phyloP scores from a whole-genome alignment of 2,888 invertebrate species.

The Metellina segmentata region DNA sequence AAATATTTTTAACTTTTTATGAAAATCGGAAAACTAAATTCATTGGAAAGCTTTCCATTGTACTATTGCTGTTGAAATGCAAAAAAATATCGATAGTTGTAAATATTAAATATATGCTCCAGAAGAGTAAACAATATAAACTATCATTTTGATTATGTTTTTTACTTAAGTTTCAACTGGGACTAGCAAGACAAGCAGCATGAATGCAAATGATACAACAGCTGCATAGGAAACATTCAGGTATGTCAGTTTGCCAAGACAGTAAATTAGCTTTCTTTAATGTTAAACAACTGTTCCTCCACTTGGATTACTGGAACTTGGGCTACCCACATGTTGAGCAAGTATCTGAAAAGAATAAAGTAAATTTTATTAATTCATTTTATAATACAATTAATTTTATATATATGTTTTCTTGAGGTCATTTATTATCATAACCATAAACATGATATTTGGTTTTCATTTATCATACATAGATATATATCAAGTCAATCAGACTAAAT shows the following conservation, averaged over 20 bases:
- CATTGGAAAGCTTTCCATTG: not conserved
- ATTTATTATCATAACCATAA: not conserved
- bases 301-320: conserved; percentile 76
- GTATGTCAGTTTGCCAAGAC: conserved; percentile 48
- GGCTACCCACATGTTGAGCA: conserved; percentile 77
- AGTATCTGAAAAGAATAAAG: conserved; percentile 64
- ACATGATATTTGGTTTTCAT: not conserved
- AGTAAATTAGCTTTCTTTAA: conserved; percentile 66
- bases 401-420: not conserved
- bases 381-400: too few relatives aligned
- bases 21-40: too few relatives aligned
- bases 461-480: not conserved
- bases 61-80: conserved; percentile 50
- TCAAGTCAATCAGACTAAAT: not conserved
- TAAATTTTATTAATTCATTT: too few relatives aligned
- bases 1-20: too few relatives aligned
- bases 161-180: conserved; percentile 53
- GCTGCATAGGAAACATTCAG: conserved; percentile 75
- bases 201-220: conserved; percentile 59
- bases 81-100: conserved; percentile 22
- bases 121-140: conserved; percentile 48
- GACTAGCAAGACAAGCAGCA: conserved; percentile 74
- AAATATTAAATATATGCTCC: conserved; percentile 18
- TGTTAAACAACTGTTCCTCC: conserved; percentile 76
- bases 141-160: conserved; percentile 60